These are phyloP conservation scores for Orussus abietinus DNA, from an alignment of 1,140 invertebrate genomes.

Conservation along the genomic window DNA sequence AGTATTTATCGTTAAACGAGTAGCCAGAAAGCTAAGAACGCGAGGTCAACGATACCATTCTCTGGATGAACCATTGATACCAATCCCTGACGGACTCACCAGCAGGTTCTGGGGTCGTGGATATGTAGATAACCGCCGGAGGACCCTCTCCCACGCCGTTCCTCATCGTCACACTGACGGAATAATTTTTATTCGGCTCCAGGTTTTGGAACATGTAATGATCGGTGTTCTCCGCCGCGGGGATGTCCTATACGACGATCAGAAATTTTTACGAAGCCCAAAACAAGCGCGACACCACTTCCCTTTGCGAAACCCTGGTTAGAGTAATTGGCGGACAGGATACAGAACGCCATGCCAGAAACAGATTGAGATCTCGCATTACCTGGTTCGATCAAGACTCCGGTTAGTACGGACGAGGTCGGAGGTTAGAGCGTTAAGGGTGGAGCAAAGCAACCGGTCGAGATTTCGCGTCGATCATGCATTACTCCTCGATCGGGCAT, in stretches of 20 bases:
- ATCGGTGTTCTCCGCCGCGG: slow-evolving; percentile 62
- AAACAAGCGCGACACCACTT: no score
- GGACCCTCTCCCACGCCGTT: slow-evolving; percentile 80
- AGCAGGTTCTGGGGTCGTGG: slow-evolving; percentile 63
- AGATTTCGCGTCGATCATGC: no score
- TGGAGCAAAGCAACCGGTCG: no score
- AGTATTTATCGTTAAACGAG: no score
- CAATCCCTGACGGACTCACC: no score
- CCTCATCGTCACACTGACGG: slow-evolving; percentile 71
- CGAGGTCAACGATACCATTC: no score
- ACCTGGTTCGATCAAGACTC: slow-evolving; percentile 42
- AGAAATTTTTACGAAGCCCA: no score
- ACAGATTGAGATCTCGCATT: slow-evolving; percentile 22
- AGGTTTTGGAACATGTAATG: slow-evolving; percentile 77
- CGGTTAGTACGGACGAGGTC: slow-evolving; percentile 15
- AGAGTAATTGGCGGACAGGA: slow-evolving; percentile 16
- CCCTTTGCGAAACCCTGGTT: slow-evolving; percentile 15
- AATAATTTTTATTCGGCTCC: slow-evolving; percentile 70
- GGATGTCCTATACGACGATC: slow-evolving; percentile 67
- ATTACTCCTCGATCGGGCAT: no score
- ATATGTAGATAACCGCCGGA: slow-evolving; percentile 57
- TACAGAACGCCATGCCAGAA: slow-evolving; percentile 50
- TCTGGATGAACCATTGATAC: no score
- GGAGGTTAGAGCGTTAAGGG: no score
- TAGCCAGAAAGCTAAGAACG: no score